Evolutionary conservation across 2,113 vertebrate genomes (phyloP), one percentile per base, ranked within the genome.

Genomic region (Dasyurus viverrinus): DNA sequence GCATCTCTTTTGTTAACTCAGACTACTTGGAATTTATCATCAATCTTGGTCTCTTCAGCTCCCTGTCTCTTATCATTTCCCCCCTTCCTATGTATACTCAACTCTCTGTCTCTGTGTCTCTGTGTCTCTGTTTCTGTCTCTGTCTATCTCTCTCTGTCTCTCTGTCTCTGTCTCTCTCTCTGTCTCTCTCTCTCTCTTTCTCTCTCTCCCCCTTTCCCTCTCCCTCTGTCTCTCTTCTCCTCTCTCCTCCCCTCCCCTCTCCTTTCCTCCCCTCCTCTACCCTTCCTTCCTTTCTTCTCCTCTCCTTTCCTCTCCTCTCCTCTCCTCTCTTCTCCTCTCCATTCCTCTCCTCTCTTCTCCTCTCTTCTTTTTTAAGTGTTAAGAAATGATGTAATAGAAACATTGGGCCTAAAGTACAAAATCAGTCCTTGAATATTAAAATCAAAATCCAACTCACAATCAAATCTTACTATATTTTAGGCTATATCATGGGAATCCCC

Each of bases 401-500:
- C 25, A 91, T 25, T 92, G 53, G 52, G 47, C 19, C 24, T 23
- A 54, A 92, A 89, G 9, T 47, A 48, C 48, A 95, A 93, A 93
- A 53, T 30, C 54, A 55, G 19, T 1, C 22, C 25, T 30, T 47
- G 90, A 54, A 91, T 53, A 25, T 52, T 93, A 46, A 60, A 3
- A 52, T 55, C 0, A 95, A 94, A 90, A 25, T 0, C 42, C 53
- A 94, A 89, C 30, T 92, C 92, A 93, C 19, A 97, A 92, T 91
- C 57, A 76, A 53, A 91, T n/a, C 25, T 4, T 0, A 26, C 11
- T 22, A 53, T 92, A 90, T 1, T 26, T 94, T 8, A 93, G 54
- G 26, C 93, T 52, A 30, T 25, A 93, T 93, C 19, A 1, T 36
- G 53, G 50, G 42, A 11, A 11, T 89, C 68, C 60, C 68, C 90